Conservation (phyloP, 2,888 invertebrate species). For the Campoletis raptor region DNA sequence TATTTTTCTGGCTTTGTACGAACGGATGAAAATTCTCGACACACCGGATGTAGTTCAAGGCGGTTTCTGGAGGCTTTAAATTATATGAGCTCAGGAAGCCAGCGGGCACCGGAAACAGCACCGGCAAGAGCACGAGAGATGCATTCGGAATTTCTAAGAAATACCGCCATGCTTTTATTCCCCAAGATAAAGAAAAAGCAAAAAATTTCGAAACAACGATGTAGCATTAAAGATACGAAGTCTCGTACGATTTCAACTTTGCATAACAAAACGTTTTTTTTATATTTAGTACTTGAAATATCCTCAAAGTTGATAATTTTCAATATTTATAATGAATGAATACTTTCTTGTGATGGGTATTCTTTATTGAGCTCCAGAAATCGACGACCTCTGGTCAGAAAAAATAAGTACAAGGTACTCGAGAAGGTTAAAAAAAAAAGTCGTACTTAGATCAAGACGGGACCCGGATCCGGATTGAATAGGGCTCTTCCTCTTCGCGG, state of each 20-base stretch:
- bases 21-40: slow-evolving; percentile 70
- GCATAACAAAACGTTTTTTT: not conserved
- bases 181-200: slow-evolving; percentile 2
- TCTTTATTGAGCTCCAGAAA: not conserved
- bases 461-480: slow-evolving; percentile 9
- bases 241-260: not conserved
- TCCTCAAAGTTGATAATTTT: not conserved
- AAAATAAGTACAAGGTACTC: not conserved
- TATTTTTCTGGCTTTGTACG: slow-evolving; percentile 45
- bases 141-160: slow-evolving; percentile 63
- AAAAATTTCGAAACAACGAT: slow-evolving; percentile 12
- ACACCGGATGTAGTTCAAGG: slow-evolving; percentile 70
- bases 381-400: not conserved
- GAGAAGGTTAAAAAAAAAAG: slow-evolving; percentile 7
- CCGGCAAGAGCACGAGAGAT: slow-evolving; percentile 49
- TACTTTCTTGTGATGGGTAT: not conserved
- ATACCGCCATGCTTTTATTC: slow-evolving; percentile 39
- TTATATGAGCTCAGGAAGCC: slow-evolving; percentile 56
- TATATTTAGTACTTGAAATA: not conserved
- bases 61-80: slow-evolving; percentile 59
- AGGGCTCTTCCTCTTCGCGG: slow-evolving; percentile 17
- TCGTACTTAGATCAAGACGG: not conserved
- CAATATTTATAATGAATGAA: not conserved
- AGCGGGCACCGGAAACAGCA: slow-evolving; percentile 56
- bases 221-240: not conserved